Base-by-base conservation (phyloP, 2,888 invertebrate genomes). In the Cyrtodaria siliqua region DNA sequence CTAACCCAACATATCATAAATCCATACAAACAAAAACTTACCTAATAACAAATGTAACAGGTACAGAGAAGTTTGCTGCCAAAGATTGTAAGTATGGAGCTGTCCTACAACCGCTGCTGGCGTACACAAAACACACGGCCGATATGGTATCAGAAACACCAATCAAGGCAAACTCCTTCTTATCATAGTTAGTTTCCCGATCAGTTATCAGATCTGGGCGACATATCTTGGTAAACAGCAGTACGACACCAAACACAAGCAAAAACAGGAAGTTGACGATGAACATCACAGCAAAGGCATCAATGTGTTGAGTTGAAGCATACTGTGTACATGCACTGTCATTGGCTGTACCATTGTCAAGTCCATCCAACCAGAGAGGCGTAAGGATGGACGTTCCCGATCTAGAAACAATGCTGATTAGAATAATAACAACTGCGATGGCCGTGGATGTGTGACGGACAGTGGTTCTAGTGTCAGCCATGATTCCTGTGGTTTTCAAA, bases 11-110 rank as follows among this genome's bases (percentile, higher is more conserved):
- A n/a, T n/a, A n/a, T n/a, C 8, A 27, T 16, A 26, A 29, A 29
- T n/a, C 2, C 53, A 14, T 49, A 33, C 33, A 29, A n/a, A n/a
- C n/a, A n/a, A n/a, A n/a, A n/a, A 59, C 33, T 59, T 79, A 88
- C 89, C 89, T 87, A 16, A 82, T 77, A 23, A 85, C 57, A 66
- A 89, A 89, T 53, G 87, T 88, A 2, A 86, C 85, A 23, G 89
- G 89, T 33, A 89, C 82, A 49, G 73, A 67, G 61, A 86, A 87
- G 73, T 89, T 89, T 23, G 79, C 69, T 14, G 86, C 79, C 23
- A 89, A 38, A 1, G 88, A 87, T 71, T 87, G 87, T n/a, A 89
- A 76, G 52, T 87, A 89, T 1, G 88, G 88, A 8, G 89, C 85
- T 49, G 89, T 89, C 27, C 89, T 67, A 26, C 79, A 76, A n/a